A percentile compares a stretch with the other conserved stretches of the same genome.
These are phyloP conservation scores for Acropternis orthonyx DNA, from an alignment of 2,797 vertebrate genomes.

Conservation along the genomic window DNA sequence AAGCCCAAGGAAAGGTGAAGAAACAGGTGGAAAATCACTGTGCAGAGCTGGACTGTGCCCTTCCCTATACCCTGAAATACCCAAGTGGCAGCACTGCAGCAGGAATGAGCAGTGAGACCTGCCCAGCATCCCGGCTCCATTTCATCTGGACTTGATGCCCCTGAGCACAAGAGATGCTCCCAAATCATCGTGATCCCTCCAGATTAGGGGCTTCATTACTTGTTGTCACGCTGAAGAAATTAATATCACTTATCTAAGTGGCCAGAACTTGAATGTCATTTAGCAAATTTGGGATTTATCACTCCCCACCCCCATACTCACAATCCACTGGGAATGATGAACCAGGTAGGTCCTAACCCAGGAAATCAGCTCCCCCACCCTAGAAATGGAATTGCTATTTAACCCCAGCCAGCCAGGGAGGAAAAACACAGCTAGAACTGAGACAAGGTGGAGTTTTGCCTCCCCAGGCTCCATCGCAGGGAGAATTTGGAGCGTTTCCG, in stretches of 20 bases:
- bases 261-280: neutral
- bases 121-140: neutral
- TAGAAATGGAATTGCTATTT: neutral
- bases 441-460: neutral
- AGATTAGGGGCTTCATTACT: neutral
- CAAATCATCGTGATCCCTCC: neutral
- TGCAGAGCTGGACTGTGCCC: neutral
- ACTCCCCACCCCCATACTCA: accelerated
- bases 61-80: accelerated
- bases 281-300: neutral
- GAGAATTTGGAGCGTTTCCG: neutral
- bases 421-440: neutral
- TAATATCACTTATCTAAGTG: accelerated
- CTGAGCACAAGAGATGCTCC: neutral
- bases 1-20: neutral
- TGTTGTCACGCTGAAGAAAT: neutral
- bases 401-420: neutral
- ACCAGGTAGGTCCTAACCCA: neutral
- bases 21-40: neutral
- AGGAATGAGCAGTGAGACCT: neutral
- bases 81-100: neutral
- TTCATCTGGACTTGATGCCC: accelerated
- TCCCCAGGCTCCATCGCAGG: neutral
- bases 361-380: neutral
- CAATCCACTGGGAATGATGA: neutral